Conservation (phyloP, 1,140 invertebrate species). For the Cydia amplana region DNA sequence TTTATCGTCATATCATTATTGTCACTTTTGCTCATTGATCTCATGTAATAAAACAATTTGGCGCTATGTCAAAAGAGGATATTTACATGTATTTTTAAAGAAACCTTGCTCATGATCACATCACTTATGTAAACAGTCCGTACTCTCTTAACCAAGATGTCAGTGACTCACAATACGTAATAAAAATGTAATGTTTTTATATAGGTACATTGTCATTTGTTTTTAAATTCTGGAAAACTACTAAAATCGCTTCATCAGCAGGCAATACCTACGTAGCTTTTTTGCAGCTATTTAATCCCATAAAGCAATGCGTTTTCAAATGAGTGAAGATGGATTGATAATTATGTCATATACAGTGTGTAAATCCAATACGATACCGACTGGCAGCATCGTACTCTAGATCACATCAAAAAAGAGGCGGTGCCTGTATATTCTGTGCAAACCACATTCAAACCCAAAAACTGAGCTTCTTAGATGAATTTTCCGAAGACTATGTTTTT, state of each 20-base stretch:
- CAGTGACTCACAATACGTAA: slow-evolving; percentile 47
- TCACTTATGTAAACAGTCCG: slow-evolving; percentile 17
- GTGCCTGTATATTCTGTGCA: too few relatives aligned
- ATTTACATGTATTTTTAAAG: slow-evolving; percentile 31
- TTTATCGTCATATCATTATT: slow-evolving; percentile 1
- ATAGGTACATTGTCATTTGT: background rate
- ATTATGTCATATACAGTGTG: background rate
- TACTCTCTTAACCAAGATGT: slow-evolving; percentile 38
- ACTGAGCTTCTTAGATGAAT: too few relatives aligned
- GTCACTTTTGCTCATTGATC: slow-evolving; percentile 9
- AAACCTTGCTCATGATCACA: slow-evolving; percentile 10
- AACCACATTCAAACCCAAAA: too few relatives aligned
- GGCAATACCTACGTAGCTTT: too few relatives aligned
- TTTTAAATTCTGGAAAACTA: background rate
- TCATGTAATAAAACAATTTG: slow-evolving; percentile 28
- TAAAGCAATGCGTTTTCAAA: too few relatives aligned
- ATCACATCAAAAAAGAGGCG: too few relatives aligned
- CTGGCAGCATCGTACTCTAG: too few relatives aligned
- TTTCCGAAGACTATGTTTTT: too few relatives aligned
- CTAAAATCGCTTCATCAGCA: background rate
- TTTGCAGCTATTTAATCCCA: too few relatives aligned
- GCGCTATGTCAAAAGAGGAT: slow-evolving; percentile 49
- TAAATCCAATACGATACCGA: too few relatives aligned
- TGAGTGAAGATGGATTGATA: too few relatives aligned
- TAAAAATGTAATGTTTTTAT: background rate